Evolutionary conservation across 2,888 invertebrate species (phyloP).

Genomic region (Xylota sylvarum): DNA sequence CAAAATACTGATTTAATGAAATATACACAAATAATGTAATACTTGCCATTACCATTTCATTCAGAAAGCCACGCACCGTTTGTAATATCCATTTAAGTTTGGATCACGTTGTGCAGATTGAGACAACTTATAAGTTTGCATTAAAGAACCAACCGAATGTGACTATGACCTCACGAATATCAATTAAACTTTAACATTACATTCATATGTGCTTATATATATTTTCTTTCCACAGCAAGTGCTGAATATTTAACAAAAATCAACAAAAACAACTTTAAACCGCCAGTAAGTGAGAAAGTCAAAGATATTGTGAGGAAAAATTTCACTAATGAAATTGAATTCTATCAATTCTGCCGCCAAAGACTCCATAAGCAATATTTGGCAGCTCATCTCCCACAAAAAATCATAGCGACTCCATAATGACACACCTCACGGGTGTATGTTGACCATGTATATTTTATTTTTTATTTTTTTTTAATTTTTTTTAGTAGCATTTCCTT

Average conservation of each 20-base stretch:
- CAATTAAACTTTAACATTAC: too few species aligned
- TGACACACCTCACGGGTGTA: constrained; percentile 5
- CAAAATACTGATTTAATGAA: too few species aligned
- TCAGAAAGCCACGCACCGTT: too few species aligned
- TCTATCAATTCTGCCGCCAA: constrained; percentile 95
- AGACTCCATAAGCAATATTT: constrained; percentile 92
- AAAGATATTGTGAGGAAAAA: constrained; percentile 94
- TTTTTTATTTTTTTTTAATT: constrained; percentile 50
- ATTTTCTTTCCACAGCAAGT: constrained; percentile 87
- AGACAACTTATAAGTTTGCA: too few species aligned
- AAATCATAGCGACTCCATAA: constrained; percentile 78
- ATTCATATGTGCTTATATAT: too few species aligned
- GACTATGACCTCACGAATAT: too few species aligned
- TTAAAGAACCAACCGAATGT: too few species aligned
- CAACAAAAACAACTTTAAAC: constrained; percentile 94
- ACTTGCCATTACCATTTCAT: too few species aligned
- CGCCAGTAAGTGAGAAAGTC: constrained; percentile 93
- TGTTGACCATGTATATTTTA: constrained; percentile 54
- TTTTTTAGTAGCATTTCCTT: constrained; percentile 30
- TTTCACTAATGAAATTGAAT: constrained; percentile 95
- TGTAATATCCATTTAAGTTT: too few species aligned
- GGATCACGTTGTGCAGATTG: too few species aligned
- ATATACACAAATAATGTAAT: too few species aligned
- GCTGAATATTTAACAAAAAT: constrained; percentile 91
- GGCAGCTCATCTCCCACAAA: constrained; percentile 87